Evolutionary conservation across 2,797 vertebrate genomes (phyloP), one percentile per base, ranked within the genome.

Genomic region (Hippocampus kuda): DNA sequence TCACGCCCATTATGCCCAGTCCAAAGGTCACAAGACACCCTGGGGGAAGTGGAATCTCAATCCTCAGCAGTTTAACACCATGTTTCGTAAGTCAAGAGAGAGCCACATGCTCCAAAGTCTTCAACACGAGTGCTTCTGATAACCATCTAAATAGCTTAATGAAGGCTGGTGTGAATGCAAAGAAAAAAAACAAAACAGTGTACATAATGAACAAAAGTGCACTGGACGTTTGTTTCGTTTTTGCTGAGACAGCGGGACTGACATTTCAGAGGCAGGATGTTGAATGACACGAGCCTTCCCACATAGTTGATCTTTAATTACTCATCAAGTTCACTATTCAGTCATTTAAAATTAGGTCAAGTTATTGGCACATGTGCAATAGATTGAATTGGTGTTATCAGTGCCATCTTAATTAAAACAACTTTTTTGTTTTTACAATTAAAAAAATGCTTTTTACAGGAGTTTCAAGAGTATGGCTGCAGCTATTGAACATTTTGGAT

Each of bases 21-120:
- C 95, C 5, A 98, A 98, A 88, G 97, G 97, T 41, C 97, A 99
- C 87, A 99, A 99, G 87, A 99, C 97, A 0, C 97, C 97, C 0
- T 99, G 97, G 97, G 97, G 97, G 57, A 99, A 99, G 87, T 99
- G 97, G 97, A 99, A 98, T 87, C 93, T 99, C 74, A 98, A 98
- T 88, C 97, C 95, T 0, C 97, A 98, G 77, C 97, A 99, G 87
- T 99, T 99, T 85, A 99, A 99, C 85, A 99, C 97, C 69, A 99
- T 99, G 97, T 99, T 99, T 81, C 97, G 97, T 99, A 92, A 96
- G 97, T 97, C 64, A 12, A 5, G 34, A 38, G 38, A 64, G 15
- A 64, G 10, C 42, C 61, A 72, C 68, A 13, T 26, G 13, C 20
- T 30, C 13, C 44, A 54, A 30, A 34, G 1, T 38, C 12, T 9